Evolutionary conservation across 2,113 vertebrate genomes (phyloP), one percentile per base, ranked within the genome.

Genomic region (Colossoma macropomum): DNA sequence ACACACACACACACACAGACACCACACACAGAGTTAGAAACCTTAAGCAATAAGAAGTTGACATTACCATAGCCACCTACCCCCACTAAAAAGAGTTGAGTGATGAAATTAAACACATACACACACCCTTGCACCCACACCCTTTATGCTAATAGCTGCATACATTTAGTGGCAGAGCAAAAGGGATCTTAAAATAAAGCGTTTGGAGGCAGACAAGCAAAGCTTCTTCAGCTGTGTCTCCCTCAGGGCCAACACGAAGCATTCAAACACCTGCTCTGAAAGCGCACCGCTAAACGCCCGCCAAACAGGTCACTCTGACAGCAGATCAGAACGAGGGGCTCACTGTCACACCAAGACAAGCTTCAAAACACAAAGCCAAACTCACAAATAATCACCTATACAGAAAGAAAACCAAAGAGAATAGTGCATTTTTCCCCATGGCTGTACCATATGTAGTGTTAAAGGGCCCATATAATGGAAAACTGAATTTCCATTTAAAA

Each of bases 221-320:
- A 73, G 62, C 45, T 62, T 79, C 73, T 84, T 88, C 76, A 83
- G 79, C 74, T 85, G 77, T 83, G 81, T 79, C 83, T 88, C 45
- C 81, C 86, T 87, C 89, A 27, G 25, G 84, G 85, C 87, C 88
- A 83, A 81, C 52, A 77, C 77, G 80, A 88, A 87, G 38, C 77
- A 86, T 89, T 85, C 88, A 75, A 91, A 90, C 86, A 87, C 89
- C 88, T 91, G 89, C 90, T 92, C 89, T 83, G 75, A 74, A 90
- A 85, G 84, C 86, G 75, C 85, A 90, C 79, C 86, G 82, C 84
- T 89, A 83, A 91, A 91, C 86, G 77, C 78, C 77, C 83, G 69
- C 77, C 84, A 87, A 84, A 87, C 73, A 73, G 76, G 85, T 87
- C 72, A 69, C 85, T 83, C 89, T 90, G 90, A 83, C 90, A 92